Percentiles rank a stretch among this genome's conserved stretches.
Evolutionary conservation across 92 coral and sea anemone genomes (phyloP).

Genomic region (Umimayanthus chanpuru): DNA sequence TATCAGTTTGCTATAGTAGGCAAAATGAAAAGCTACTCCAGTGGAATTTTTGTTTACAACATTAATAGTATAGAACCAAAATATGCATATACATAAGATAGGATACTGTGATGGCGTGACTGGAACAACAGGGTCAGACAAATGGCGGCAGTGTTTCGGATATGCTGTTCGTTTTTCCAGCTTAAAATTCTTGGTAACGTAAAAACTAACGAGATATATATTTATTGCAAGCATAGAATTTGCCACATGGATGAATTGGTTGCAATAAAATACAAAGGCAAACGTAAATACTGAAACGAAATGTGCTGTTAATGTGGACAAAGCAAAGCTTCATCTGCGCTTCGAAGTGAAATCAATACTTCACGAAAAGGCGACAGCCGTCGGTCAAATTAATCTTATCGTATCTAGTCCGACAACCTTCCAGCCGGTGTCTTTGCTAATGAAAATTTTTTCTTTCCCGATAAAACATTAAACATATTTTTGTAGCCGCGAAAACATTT

Average conservation of each 20-base stretch:
- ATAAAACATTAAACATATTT: too few relatives aligned
- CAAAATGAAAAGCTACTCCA: too few relatives aligned
- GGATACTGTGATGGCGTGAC: neutral
- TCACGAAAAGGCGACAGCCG: neutral
- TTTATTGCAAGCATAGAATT: too few relatives aligned
- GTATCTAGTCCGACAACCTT: neutral
- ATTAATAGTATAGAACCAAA: neutral
- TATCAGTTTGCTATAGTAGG: too few relatives aligned
- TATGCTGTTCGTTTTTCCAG: neutral
- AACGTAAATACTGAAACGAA: neutral
- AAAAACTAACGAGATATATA: too few relatives aligned
- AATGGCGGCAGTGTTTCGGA: neutral
- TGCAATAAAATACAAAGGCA: too few relatives aligned
- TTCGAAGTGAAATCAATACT: constrained; percentile 18
- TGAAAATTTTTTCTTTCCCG: neutral
- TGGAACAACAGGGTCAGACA: neutral
- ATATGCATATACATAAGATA: neutral
- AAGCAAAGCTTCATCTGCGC: constrained; percentile 13
- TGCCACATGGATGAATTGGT: neutral
- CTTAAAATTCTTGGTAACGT: neutral
- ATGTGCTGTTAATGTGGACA: neutral
- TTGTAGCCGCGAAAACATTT: neutral
- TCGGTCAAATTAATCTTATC: neutral
- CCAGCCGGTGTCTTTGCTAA: neutral
- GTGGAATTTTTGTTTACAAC: too few relatives aligned